phyloP scores from a whole-genome alignment of 2,113 vertebrate genomes.

The Podilymbus podiceps region DNA sequence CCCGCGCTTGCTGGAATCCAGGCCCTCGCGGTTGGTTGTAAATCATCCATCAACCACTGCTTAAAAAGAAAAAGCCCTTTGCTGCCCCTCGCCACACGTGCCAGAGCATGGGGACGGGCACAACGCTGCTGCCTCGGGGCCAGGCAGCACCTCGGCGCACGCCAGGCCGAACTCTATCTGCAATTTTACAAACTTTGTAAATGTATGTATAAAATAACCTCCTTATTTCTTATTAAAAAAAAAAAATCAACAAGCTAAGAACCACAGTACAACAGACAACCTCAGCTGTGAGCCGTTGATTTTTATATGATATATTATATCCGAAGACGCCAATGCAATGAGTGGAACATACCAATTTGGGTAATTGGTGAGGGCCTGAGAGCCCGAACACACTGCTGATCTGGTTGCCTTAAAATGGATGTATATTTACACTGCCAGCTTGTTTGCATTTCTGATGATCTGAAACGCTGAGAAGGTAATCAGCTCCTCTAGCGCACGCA shows the following conservation, averaged over 20 bases:
- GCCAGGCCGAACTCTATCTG: not conserved
- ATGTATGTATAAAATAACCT: not conserved
- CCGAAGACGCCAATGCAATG: fast-evolving
- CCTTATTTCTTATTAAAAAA: not conserved
- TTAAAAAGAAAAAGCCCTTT: not conserved
- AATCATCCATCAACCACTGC: not conserved
- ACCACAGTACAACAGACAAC: not conserved
- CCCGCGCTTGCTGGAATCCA: not conserved
- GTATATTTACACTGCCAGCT: not conserved
- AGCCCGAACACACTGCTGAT: not conserved
- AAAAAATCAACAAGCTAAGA: not conserved
- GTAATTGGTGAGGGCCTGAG: constrained; percentile 25
- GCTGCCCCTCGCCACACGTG: not conserved
- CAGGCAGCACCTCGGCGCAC: not conserved
- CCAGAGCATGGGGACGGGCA: not conserved
- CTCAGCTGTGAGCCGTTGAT: not conserved
- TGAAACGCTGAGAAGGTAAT: not conserved
- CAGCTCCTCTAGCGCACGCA: not conserved
- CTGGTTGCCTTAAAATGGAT: not conserved
- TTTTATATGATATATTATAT: not conserved
- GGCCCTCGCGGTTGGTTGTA: not conserved
- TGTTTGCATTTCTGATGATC: constrained; percentile 59
- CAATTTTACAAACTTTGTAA: not conserved
- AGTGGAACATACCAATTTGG: not conserved
- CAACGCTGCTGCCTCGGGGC: fast-evolving